Evolutionary conservation across 2,113 vertebrate genomes (phyloP), one percentile per base, ranked within the genome.

Genomic region (Leptocoma aspasia): DNA sequence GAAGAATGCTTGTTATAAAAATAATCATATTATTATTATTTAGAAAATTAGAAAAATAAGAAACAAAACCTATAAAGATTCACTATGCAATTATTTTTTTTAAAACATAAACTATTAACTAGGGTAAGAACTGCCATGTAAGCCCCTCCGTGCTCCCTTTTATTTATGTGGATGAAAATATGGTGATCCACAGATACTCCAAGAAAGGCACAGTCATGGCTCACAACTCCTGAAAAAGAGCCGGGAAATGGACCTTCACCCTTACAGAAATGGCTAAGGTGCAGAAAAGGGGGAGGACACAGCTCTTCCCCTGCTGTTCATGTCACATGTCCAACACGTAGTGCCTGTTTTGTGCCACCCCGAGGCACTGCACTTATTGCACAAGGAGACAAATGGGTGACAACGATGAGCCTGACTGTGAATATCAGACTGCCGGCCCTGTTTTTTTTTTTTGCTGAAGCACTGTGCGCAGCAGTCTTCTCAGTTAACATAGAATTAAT

Each of bases 401-500:
- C 10, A 37, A 15, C 1, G 30, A 9, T 13, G 22, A 65, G 9
- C 31, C 61, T 49, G 15, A 31, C 9, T 28, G 5, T 65, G 42
- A 89, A 53, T 13, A 4, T 15, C 26, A 5, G 14, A 35, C 30
- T 89, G 71, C 2, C 1, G 64, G 85, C 13, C 8, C 20, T 22
- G 21, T 30, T 79, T 2, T 24, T 75, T 86, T 68, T 86, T 53
- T 65, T 42, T 81, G 16, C 23, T 71, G 75, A 89, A 94, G n/a
- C 59, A 53, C 50, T 89, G 44, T 65, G 39, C 47, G 52, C 42
- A 96, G 82, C 33, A 86, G 69, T 91, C 68, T 96, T 94, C 57
- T 31, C 41, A 79, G 37, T 83, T 95, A 96, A 96, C 66, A 81
- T 41, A 86, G 90, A 95, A 87, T 93, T 92, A 96, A 94, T 95